phyloP scores from a whole-genome alignment of 2,888 invertebrate species.

The Ennomos quercinarius region DNA sequence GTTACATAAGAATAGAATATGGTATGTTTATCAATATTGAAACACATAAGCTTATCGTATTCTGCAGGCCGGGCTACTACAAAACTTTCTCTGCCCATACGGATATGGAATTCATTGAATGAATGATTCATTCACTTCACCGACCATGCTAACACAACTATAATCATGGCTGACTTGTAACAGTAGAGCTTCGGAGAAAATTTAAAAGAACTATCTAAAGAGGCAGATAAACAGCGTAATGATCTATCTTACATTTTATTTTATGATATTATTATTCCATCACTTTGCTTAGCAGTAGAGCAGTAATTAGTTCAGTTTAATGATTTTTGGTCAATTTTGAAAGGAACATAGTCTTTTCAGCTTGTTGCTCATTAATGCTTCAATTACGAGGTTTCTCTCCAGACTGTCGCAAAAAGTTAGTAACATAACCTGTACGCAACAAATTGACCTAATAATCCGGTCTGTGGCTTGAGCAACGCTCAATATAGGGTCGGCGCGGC shows the following conservation, averaged over 20 bases:
- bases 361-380: conserved; percentile 8
- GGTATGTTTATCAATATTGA: not conserved
- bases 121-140: conserved; percentile 20
- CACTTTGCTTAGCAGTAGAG: too few relatives aligned
- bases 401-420: conserved; percentile 31
- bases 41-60: conserved; percentile 33
- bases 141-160: not conserved
- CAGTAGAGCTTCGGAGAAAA: conserved; percentile 12
- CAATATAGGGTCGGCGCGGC: conserved; percentile 47
- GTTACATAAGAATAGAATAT: too few relatives aligned
- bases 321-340: too few relatives aligned
- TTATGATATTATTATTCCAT: too few relatives aligned
- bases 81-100: conserved; percentile 40
- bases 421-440: conserved; percentile 38
- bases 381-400: conserved; percentile 17
- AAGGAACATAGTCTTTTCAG: not conserved
- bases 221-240: too few relatives aligned
- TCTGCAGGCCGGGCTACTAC: conserved; percentile 23
- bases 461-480: conserved; percentile 54
- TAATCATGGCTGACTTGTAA: conserved; percentile 10
- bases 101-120: conserved; percentile 22
- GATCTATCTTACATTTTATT: too few relatives aligned
- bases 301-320: too few relatives aligned
- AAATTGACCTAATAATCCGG: conserved; percentile 52
- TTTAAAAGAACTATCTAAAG: conserved; percentile 2